Percentiles rank a stretch among this genome's conserved stretches.
Conservation (phyloP, 1,140 invertebrate species). For the Phocides pigmalion region DNA sequence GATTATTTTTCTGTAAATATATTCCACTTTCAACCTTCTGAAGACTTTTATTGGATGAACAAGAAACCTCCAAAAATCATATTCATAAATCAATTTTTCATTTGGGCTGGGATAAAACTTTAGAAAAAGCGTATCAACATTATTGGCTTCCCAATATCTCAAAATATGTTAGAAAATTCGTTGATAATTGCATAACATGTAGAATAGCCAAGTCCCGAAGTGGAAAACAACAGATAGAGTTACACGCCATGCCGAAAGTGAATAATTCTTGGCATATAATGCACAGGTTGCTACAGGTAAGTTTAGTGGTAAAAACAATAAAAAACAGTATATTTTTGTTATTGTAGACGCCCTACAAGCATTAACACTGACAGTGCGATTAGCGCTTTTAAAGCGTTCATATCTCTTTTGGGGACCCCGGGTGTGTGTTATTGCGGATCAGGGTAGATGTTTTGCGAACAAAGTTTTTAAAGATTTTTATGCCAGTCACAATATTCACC, state of each 20-base stretch:
- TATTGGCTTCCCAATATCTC: slow-evolving; percentile 23
- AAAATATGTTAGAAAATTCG: slow-evolving; percentile 40
- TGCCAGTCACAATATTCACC: slow-evolving; percentile 38
- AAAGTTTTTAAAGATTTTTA: slow-evolving; percentile 54
- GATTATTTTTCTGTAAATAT: too few species aligned
- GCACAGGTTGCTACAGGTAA: slow-evolving; percentile 39
- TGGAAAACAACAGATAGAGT: slow-evolving; percentile 30
- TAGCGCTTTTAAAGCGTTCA: neutral
- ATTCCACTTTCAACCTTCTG: too few species aligned
- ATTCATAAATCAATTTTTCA: too few species aligned
- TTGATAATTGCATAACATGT: slow-evolving; percentile 45
- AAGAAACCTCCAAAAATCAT: too few species aligned
- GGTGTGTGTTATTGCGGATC: slow-evolving; percentile 53
- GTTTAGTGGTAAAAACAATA: slow-evolving; percentile 38
- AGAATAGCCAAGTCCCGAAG: slow-evolving; percentile 39
- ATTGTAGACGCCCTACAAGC: slow-evolving; percentile 34
- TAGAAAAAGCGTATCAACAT: too few species aligned
- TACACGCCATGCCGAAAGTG: slow-evolving; percentile 41
- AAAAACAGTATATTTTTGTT: slow-evolving; percentile 40
- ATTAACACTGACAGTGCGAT: slow-evolving; percentile 39
- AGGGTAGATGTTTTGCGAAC: slow-evolving; percentile 51
- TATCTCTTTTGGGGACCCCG: slow-evolving; percentile 48
- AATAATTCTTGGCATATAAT: slow-evolving; percentile 36
- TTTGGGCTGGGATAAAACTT: too few species aligned
- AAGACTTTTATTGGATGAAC: too few species aligned